Conservation (phyloP, 2,113 vertebrate genomes). For the Mesitornis unicolor region DNA sequence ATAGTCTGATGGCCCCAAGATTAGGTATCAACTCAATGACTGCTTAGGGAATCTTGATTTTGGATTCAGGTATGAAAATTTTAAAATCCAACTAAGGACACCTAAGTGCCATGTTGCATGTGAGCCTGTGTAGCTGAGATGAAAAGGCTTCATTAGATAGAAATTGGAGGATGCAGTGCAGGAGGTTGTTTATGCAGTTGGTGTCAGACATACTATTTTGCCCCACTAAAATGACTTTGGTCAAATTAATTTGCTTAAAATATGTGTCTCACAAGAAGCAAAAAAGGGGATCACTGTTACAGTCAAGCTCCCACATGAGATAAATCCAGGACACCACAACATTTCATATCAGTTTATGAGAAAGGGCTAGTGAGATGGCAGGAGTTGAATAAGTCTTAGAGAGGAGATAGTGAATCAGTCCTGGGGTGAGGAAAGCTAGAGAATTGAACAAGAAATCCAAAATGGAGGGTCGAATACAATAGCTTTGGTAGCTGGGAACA, state of each 20-base stretch:
- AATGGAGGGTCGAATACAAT: neutral
- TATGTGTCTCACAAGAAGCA: neutral
- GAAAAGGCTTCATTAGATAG: neutral
- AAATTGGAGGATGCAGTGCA: neutral
- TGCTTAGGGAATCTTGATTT: neutral
- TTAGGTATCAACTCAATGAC: neutral
- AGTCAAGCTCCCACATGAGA: neutral
- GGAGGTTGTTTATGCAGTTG: neutral
- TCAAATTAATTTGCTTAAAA: neutral
- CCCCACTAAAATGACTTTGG: neutral
- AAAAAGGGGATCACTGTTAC: neutral
- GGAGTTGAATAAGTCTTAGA: neutral
- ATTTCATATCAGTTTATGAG: neutral
- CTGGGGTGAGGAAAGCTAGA: neutral
- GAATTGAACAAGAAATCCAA: neutral
- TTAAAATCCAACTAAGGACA: neutral
- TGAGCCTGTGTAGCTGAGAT: neutral
- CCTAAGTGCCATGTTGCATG: neutral
- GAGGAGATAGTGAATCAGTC: neutral
- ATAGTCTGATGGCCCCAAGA: neutral
- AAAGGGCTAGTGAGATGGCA: neutral
- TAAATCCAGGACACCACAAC: neutral
- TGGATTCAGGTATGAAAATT: neutral
- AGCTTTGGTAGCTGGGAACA: neutral
- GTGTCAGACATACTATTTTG: neutral